A percentile compares a stretch with the other conserved stretches of the same genome.
These are phyloP conservation scores for Blastomussa wellsi DNA, from an alignment of 92 coral and sea anemone species.

Conservation along the genomic window DNA sequence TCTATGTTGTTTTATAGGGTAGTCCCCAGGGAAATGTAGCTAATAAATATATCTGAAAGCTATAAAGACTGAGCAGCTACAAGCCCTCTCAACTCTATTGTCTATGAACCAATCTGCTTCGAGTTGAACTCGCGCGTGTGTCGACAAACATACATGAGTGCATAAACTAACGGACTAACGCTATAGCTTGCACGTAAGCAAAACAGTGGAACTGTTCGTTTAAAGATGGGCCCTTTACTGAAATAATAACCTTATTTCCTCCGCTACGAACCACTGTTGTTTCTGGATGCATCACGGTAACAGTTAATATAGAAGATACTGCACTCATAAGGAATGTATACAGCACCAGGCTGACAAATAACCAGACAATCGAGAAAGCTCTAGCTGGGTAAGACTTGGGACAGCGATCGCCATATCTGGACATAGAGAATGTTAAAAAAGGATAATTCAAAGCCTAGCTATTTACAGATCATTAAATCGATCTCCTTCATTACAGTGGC, in stretches of 20 bases:
- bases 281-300: slow-evolving; percentile 8
- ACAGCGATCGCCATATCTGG: slow-evolving; percentile 44
- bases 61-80: too few relatives aligned
- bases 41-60: too few relatives aligned
- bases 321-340: slow-evolving; percentile 20
- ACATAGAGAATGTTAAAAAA: neutral
- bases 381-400: slow-evolving; percentile 17
- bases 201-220: too few relatives aligned
- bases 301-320: slow-evolving; percentile 22
- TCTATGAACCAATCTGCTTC: too few relatives aligned
- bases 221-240: too few relatives aligned
- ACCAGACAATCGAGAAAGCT: slow-evolving; percentile 31
- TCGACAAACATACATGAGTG: too few relatives aligned
- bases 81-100: too few relatives aligned
- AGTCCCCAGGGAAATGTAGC: too few relatives aligned
- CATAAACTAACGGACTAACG: too few relatives aligned
- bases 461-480: neutral
- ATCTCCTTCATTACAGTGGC: neutral
- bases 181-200: too few relatives aligned
- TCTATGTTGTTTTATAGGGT: too few relatives aligned
- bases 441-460: neutral
- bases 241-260: slow-evolving; percentile 15
- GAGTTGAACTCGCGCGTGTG: too few relatives aligned
- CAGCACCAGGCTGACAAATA: slow-evolving; percentile 15
- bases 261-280: neutral